Conservation (phyloP, 1,140 invertebrate genomes). For the Cherax destructor region DNA sequence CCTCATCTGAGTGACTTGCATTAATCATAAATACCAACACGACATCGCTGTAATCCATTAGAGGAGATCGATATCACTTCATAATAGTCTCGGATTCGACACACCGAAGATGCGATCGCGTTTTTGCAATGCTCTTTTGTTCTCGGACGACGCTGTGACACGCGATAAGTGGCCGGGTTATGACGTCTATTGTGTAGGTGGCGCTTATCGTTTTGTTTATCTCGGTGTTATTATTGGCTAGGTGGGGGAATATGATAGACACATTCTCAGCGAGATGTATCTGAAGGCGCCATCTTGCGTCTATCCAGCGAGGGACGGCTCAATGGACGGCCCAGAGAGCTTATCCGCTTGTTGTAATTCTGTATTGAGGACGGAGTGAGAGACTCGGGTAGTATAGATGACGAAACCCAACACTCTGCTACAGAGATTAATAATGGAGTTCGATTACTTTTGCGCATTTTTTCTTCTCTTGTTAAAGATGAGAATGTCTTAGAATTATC, state of each 20-base stretch:
- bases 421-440: no score
- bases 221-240: constrained; percentile 44
- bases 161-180: constrained; percentile 56
- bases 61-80: constrained; percentile 57
- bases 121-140: constrained; percentile 59
- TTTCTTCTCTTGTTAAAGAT: no score
- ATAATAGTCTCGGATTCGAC: constrained; percentile 59
- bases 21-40: constrained; percentile 63
- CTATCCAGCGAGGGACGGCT: not conserved
- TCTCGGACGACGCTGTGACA: constrained; percentile 17
- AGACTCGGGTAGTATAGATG: not conserved
- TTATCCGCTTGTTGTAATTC: not conserved
- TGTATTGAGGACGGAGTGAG: not conserved
- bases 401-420: no score
- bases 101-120: constrained; percentile 52
- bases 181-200: constrained; percentile 44
- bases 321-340: not conserved
- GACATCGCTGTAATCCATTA: constrained; percentile 52
- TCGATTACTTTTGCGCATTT: no score
- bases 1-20: constrained; percentile 38
- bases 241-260: constrained; percentile 26
- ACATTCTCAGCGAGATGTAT: not conserved
- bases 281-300: not conserved
- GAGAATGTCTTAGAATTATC: no score
- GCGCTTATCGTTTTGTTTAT: constrained; percentile 58